A percentile compares a stretch with the other conserved stretches of the same genome.
Conservation (phyloP, 2,888 invertebrate species). For the Xylota sylvarum region DNA sequence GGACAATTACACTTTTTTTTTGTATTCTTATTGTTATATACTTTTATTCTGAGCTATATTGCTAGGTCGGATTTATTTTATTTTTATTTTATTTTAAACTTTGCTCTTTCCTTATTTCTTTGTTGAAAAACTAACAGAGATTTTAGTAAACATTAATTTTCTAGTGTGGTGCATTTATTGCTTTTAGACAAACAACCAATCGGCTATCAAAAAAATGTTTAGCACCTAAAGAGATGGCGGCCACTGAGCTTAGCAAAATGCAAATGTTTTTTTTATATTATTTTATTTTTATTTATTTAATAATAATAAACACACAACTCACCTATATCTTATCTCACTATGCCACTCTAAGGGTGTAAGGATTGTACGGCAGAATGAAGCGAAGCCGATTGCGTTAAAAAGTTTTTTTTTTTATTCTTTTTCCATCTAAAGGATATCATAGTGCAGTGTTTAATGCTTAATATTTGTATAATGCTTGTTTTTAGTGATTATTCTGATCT, state of each 20-base stretch:
- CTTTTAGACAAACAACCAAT: conserved; percentile 62
- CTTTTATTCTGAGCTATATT: conserved; percentile 61
- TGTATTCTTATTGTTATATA: conserved; percentile 64
- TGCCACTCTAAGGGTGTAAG: conserved; percentile 71
- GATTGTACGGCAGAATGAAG: conserved; percentile 75
- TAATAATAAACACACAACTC: conserved; percentile 56
- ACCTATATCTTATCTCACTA: conserved; percentile 50
- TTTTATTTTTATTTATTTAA: conserved; percentile 19
- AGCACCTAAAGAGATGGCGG: conserved; percentile 68
- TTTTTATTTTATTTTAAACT: conserved; percentile 23
- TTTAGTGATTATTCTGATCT: conserved; percentile 52
- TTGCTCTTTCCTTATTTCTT: conserved; percentile 28
- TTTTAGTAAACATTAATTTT: conserved; percentile 46
- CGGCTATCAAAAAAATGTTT: conserved; percentile 53
- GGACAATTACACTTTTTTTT: conserved; percentile 66
- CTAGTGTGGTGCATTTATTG: conserved; percentile 57
- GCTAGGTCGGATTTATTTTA: conserved; percentile 69
- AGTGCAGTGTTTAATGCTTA: conserved; percentile 55
- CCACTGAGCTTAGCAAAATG: conserved; percentile 45
- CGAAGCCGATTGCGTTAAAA: conserved; percentile 72
- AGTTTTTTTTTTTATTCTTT: conserved; percentile 21
- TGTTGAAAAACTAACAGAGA: conserved; percentile 38
- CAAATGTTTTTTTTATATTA: conserved; percentile 42
- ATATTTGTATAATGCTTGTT: conserved; percentile 28
- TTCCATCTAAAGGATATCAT: conserved; percentile 51